Conservation (phyloP, 2,888 invertebrate genomes). For the Luffia ferchaultella region DNA sequence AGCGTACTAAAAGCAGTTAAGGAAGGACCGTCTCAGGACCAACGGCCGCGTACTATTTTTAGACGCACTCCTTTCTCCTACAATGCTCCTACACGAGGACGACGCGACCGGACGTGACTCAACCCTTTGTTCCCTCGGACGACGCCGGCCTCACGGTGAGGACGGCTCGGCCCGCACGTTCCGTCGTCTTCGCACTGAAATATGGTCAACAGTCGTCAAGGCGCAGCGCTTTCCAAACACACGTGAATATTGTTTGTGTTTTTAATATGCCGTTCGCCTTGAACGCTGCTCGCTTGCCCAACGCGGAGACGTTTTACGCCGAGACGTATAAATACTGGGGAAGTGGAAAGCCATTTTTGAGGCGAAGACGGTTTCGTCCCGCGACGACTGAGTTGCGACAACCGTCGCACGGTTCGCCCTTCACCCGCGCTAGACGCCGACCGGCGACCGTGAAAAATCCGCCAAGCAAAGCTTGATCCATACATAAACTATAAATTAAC, state of each 20-base stretch:
- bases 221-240: conserved; percentile 39
- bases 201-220: conserved; percentile 25
- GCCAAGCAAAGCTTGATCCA: too few species aligned
- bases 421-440: not conserved
- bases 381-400: conserved; percentile 26
- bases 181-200: not conserved
- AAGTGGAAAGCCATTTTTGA: conserved; percentile 21
- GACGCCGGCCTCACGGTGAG: conserved; percentile 33
- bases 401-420: conserved; percentile 11
- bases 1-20: too few species aligned
- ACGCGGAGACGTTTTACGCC: conserved; percentile 40
- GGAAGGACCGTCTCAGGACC: not conserved
- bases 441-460: too few species aligned
- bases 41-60: conserved; percentile 36
- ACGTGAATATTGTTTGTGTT: conserved; percentile 42
- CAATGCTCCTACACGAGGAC: conserved; percentile 3
- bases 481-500: too few species aligned
- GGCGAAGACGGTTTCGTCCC: conserved; percentile 29
- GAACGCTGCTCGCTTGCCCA: conserved; percentile 35
- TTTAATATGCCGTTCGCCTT: conserved; percentile 51
- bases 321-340: conserved; percentile 23
- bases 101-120: conserved; percentile 47
- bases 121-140: conserved; percentile 49
- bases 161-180: conserved; percentile 20
- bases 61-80: conserved; percentile 47